Percentiles rank a stretch among this genome's conserved stretches.
Conservation (phyloP, 2,797 vertebrate species). For the Premnoplex brunnescens region DNA sequence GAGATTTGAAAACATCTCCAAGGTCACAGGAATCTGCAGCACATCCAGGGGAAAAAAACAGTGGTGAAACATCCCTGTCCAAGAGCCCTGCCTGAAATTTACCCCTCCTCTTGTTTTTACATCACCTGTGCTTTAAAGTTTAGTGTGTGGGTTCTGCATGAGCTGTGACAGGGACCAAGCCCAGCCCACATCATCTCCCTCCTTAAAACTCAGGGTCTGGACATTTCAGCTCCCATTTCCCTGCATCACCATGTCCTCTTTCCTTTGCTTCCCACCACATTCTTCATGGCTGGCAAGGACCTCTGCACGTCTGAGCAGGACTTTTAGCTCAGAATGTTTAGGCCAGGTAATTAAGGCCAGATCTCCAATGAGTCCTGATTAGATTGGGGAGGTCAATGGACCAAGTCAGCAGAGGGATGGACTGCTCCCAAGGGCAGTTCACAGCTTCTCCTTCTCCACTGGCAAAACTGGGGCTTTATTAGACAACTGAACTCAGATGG, state of each 20-base stretch:
- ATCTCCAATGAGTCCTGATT: background rate
- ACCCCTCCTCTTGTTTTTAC: background rate
- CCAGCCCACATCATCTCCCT: background rate
- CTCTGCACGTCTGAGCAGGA: background rate
- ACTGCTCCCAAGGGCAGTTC: background rate
- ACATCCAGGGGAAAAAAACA: background rate
- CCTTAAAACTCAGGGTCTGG: background rate
- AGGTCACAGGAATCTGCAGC: background rate
- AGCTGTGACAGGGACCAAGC: background rate
- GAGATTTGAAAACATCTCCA: background rate
- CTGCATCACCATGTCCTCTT: background rate
- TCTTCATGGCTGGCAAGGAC: background rate
- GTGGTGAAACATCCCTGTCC: background rate
- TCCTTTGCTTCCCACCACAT: background rate
- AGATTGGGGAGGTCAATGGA: background rate
- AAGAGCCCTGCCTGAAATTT: background rate
- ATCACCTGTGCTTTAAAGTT: background rate
- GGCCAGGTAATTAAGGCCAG: background rate
- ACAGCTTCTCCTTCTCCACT: background rate
- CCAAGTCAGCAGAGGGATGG: background rate
- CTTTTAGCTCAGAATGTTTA: background rate
- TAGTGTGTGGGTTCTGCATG: rapidly evolving
- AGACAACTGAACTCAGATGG: background rate
- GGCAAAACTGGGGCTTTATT: background rate
- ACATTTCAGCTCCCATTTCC: background rate